Conservation (phyloP, 2,888 invertebrate species). For the Oxycera nigricornis region DNA sequence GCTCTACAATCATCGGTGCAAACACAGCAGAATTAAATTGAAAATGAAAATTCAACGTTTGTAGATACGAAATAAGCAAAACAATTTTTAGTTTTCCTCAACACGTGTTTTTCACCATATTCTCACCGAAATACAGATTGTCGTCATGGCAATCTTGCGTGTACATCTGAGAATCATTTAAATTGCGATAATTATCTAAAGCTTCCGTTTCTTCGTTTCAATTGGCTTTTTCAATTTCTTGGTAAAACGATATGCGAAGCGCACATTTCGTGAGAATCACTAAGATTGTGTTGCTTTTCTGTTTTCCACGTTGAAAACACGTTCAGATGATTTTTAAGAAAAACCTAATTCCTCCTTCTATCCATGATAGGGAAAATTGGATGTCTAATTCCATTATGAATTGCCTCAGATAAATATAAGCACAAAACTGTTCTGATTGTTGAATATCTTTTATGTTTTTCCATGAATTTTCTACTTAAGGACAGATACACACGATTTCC, state of each 20-base stretch:
- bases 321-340: too few relatives aligned
- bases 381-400: conserved; percentile 1
- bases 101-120: background rate
- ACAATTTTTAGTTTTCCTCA: background rate
- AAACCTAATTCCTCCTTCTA: too few relatives aligned
- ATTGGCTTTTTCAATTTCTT: conserved; percentile 11
- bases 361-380: too few relatives aligned
- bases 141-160: background rate
- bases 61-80: background rate
- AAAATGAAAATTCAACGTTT: too few relatives aligned
- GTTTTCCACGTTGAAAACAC: background rate
- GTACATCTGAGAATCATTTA: background rate
- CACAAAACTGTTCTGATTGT: conserved; percentile 5
- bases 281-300: background rate
- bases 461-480: conserved; percentile 3
- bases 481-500: background rate
- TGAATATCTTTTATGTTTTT: background rate
- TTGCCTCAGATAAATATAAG: background rate
- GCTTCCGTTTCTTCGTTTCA: background rate
- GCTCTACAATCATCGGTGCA: background rate
- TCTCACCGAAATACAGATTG: background rate
- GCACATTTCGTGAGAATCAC: background rate
- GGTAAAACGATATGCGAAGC: background rate
- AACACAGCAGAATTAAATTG: background rate
- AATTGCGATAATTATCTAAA: conserved; percentile 7